These are phyloP conservation scores for Sakesphorus luctuosus DNA, from an alignment of 2,113 vertebrate species.

Conservation along the genomic window DNA sequence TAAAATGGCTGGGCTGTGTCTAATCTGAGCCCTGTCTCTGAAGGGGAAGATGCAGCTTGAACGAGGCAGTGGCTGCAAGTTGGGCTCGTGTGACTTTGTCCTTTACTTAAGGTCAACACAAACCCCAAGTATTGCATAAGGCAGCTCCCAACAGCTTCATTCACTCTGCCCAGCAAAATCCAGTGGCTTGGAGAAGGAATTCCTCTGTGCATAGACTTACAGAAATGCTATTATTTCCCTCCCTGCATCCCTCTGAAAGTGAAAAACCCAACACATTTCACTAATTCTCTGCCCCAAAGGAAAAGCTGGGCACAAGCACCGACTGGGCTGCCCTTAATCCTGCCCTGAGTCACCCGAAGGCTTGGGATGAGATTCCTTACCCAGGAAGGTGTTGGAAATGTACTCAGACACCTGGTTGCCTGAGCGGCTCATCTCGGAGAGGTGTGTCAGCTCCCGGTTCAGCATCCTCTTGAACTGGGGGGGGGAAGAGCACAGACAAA, in stretches of 20 bases:
- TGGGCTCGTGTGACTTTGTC: neutral
- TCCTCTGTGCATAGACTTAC: neutral
- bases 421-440: constrained; percentile 98
- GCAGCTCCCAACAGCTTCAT: neutral
- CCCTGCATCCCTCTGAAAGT: neutral
- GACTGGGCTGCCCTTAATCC: neutral
- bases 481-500: constrained; percentile 36
- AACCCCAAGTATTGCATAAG: neutral
- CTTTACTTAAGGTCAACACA: constrained; percentile 11
- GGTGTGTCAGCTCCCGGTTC: constrained; percentile 95
- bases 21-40: neutral
- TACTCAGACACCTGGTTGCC: constrained; percentile 99
- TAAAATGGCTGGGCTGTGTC: neutral
- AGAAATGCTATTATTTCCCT: neutral
- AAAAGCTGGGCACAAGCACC: neutral
- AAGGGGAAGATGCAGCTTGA: neutral
- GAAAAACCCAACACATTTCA: neutral
- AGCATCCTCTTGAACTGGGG: constrained; percentile 98
- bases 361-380: constrained; percentile 74
- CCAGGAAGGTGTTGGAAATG: constrained; percentile 98
- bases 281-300: neutral
- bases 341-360: neutral
- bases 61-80: neutral
- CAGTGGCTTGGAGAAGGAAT: neutral
- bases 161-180: neutral